Evolutionary conservation across 2,888 invertebrate genomes (phyloP).

Genomic region (Nasonovia ribisnigri): DNA sequence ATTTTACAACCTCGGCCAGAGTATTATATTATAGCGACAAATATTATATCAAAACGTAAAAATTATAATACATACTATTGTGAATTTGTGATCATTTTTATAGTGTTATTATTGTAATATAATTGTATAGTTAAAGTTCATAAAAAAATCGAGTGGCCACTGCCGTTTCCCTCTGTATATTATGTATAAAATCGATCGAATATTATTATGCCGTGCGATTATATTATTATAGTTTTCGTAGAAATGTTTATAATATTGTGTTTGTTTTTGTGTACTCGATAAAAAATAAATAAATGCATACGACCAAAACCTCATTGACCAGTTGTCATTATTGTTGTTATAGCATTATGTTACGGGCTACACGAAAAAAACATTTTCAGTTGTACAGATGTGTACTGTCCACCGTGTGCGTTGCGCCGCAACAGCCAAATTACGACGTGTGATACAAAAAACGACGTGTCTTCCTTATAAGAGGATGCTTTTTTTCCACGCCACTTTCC

Average conservation of each 20-base stretch:
- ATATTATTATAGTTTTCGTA: constrained; percentile 5
- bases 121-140: background rate
- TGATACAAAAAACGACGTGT: background rate
- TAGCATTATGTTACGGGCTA: background rate
- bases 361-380: background rate
- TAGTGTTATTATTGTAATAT: background rate
- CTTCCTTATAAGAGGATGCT: background rate
- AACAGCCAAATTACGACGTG: background rate
- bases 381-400: background rate
- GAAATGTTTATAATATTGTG: constrained; percentile 22
- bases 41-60: background rate
- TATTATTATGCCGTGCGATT: background rate
- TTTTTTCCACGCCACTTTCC: background rate
- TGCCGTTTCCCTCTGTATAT: background rate
- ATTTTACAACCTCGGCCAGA: background rate
- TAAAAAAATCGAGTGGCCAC: background rate
- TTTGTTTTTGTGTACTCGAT: constrained; percentile 30
- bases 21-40: background rate
- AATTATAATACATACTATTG: background rate
- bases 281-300: constrained; percentile 38
- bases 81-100: too few relatives aligned
- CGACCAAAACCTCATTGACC: background rate
- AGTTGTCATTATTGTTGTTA: background rate
- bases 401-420: background rate
- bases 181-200: background rate